Percentiles rank a stretch among this genome's conserved stretches.
phyloP scores from a whole-genome alignment of 1,140 invertebrate species.

The Brachionus sp. region DNA sequence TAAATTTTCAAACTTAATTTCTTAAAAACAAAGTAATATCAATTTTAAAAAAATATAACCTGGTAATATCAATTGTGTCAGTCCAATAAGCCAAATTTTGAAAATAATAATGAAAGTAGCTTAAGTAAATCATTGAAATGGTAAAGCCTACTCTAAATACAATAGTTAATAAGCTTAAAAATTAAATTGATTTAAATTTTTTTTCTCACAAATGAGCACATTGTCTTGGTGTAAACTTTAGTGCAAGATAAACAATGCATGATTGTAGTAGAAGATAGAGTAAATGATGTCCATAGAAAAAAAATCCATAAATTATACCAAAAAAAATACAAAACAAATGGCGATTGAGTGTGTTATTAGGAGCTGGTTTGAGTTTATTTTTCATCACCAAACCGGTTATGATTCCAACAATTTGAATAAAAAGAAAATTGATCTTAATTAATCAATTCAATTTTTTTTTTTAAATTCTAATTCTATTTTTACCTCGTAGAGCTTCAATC shows the following conservation, averaged over 20 bases:
- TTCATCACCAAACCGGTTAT: background rate
- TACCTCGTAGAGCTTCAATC: background rate
- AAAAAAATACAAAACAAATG: slow-evolving; percentile 15
- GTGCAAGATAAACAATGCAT: background rate
- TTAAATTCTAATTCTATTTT: background rate
- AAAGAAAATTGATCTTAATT: slow-evolving; percentile 28
- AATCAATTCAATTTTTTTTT: background rate
- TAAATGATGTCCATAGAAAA: slow-evolving; percentile 12
- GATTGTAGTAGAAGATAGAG: background rate
- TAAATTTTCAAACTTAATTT: no score
- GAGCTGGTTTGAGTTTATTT: background rate
- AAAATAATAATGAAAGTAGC: background rate
- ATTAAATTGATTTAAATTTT: background rate
- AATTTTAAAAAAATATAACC: background rate
- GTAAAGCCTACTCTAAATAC: background rate
- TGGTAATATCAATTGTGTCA: slow-evolving; percentile 3
- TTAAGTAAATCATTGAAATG: slow-evolving; percentile 20
- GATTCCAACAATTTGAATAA: background rate
- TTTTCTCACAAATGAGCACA: slow-evolving; percentile 20
- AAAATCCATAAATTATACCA: background rate
- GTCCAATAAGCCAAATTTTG: background rate
- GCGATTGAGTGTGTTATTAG: background rate
- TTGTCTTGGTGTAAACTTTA: background rate
- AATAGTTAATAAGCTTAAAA: background rate
- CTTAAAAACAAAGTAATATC: background rate